phyloP scores from a whole-genome alignment of 64 coral and sea anemone genomes.

The Actinia tenebrosa region DNA sequence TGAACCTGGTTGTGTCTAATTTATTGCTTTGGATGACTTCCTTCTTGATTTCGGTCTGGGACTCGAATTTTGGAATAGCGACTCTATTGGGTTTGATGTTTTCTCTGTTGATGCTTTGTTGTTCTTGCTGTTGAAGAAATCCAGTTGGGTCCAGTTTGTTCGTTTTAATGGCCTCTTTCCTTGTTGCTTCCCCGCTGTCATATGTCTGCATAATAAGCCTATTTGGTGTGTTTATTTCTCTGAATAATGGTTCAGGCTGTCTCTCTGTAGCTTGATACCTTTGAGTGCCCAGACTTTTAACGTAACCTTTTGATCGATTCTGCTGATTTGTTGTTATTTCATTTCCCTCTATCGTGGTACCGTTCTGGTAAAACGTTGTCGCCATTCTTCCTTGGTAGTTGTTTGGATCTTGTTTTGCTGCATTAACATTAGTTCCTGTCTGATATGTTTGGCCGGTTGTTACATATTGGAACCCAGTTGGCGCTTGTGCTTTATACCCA shows the following conservation, averaged over 20 bases:
- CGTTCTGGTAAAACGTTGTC: background rate
- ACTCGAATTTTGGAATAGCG: background rate
- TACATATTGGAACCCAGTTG: background rate
- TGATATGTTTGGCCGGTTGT: background rate
- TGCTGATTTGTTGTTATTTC: too few relatives aligned
- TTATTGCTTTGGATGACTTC: background rate
- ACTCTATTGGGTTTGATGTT: background rate
- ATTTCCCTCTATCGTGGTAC: too few relatives aligned
- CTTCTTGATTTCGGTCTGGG: background rate
- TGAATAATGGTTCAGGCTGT: background rate
- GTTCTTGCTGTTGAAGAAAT: background rate
- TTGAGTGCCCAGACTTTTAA: background rate
- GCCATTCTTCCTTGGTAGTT: background rate
- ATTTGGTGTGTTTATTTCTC: background rate
- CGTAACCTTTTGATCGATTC: too few relatives aligned
- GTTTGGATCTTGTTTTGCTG: too few relatives aligned
- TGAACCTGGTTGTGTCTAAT: background rate
- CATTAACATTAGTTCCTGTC: background rate
- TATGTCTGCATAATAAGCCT: background rate
- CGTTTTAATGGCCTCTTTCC: background rate
- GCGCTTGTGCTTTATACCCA: background rate
- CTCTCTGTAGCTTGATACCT: background rate
- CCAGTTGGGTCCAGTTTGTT: background rate
- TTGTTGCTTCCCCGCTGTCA: background rate
- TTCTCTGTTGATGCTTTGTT: background rate